Conservation (phyloP, 2,888 invertebrate genomes). For the Metalampra italica region DNA sequence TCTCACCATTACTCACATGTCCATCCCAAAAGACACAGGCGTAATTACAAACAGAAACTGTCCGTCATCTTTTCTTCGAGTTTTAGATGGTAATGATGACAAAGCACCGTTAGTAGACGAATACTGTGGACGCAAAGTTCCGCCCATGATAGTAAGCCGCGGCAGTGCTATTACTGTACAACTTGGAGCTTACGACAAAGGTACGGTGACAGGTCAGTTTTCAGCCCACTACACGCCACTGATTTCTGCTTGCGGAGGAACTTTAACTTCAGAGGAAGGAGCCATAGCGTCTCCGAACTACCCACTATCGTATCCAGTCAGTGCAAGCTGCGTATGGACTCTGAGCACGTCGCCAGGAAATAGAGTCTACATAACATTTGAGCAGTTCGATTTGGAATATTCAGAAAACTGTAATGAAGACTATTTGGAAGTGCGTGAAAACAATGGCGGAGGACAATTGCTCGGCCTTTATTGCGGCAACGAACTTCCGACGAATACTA, state of each 20-base stretch:
- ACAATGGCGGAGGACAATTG: slow-evolving; percentile 80
- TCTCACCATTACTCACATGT: slow-evolving; percentile 82
- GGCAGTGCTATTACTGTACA: slow-evolving; percentile 81
- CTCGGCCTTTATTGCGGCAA: slow-evolving; percentile 85
- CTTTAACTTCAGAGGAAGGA: slow-evolving; percentile 83
- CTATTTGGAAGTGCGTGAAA: slow-evolving; percentile 90
- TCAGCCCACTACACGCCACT: slow-evolving; percentile 64
- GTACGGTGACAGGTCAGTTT: slow-evolving; percentile 45
- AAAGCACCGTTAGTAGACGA: slow-evolving; percentile 81
- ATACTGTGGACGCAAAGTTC: slow-evolving; percentile 81
- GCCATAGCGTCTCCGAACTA: slow-evolving; percentile 91
- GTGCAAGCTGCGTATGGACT: slow-evolving; percentile 87
- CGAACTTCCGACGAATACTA: slow-evolving; percentile 79
- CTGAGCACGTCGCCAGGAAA: slow-evolving; percentile 80
- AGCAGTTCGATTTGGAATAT: slow-evolving; percentile 82
- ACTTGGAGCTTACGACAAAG: slow-evolving; percentile 48
- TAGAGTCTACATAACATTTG: slow-evolving; percentile 81
- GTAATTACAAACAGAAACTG: slow-evolving; percentile 43
- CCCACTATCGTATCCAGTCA: slow-evolving; percentile 84
- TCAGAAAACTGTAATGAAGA: slow-evolving; percentile 89
- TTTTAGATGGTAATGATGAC: slow-evolving; percentile 84
- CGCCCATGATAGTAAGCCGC: slow-evolving; percentile 82
- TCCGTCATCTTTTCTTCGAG: slow-evolving; percentile 57
- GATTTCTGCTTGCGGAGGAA: slow-evolving; percentile 89
- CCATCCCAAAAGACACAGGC: slow-evolving; percentile 44